Conservation (phyloP, 2,888 invertebrate genomes). For the Drosophila basisetae region DNA sequence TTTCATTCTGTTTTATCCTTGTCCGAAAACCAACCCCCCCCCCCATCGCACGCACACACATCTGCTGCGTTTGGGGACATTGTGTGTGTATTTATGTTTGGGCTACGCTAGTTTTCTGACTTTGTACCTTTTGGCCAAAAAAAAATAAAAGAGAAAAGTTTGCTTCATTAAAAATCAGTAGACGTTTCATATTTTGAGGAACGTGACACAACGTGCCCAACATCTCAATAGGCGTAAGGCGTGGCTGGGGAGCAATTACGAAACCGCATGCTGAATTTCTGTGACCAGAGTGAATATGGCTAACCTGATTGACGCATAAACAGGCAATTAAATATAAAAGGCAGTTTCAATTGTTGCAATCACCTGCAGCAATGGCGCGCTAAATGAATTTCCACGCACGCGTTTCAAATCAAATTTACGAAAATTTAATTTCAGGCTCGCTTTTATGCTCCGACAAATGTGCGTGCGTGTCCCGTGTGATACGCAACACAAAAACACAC, state of each 20-base stretch:
- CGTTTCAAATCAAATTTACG: constrained; percentile 75
- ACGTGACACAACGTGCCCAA: constrained; percentile 78
- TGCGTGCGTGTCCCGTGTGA: constrained; percentile 62
- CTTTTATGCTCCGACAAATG: constrained; percentile 70
- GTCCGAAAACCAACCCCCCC: too few relatives aligned
- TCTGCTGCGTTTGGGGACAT: constrained; percentile 3
- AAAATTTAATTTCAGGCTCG: constrained; percentile 74
- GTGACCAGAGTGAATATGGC: constrained; percentile 22
- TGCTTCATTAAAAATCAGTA: constrained; percentile 81
- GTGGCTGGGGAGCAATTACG: constrained; percentile 44
- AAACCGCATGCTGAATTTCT: constrained; percentile 26
- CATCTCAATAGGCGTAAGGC: constrained; percentile 51
- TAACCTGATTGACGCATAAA: constrained; percentile 77
- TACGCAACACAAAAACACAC: constrained; percentile 14
- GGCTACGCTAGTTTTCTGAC: constrained; percentile 58
- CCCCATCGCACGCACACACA: background rate
- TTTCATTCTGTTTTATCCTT: constrained; percentile 42
- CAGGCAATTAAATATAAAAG: constrained; percentile 67
- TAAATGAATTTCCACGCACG: constrained; percentile 78
- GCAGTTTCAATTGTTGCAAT: constrained; percentile 57
- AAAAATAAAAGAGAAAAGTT: constrained; percentile 45
- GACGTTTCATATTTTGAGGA: constrained; percentile 81
- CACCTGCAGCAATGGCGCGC: constrained; percentile 40
- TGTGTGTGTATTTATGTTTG: constrained; percentile 19
- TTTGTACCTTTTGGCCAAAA: constrained; percentile 55